A percentile compares a stretch with the other conserved stretches of the same genome.
These are phyloP conservation scores for human (Homo sapiens) DNA, from an alignment of 2,113 vertebrate genomes.

Conservation along the genomic window GRCh38 chr4:3186501-3187000, in stretches of 20 bases:
- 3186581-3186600: slow-evolving; percentile 87
- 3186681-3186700: slow-evolving; percentile 99
- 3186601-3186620: slow-evolving; percentile 96
- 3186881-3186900: too few relatives aligned
- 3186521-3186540: accelerated
- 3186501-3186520: accelerated
- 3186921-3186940: too few relatives aligned
- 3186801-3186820: too few relatives aligned
- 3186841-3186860: too few relatives aligned
- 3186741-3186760: accelerated
- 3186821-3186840: too few relatives aligned
- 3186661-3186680: slow-evolving; percentile 96
- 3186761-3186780: accelerated
- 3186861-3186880: too few relatives aligned
- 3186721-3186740: slow-evolving; percentile 79
- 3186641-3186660: slow-evolving; percentile 97
- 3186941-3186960: too few relatives aligned
- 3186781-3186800: too few relatives aligned
- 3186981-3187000: too few relatives aligned
- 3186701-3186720: slow-evolving; percentile 92
- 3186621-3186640: slow-evolving; percentile 95
- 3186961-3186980: too few relatives aligned
- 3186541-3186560: background rate
- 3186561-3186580: background rate
- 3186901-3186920: too few relatives aligned